A percentile compares a stretch with the other conserved stretches of the same genome.
phyloP scores from a whole-genome alignment of 2,113 vertebrate genomes.

The Stictonetta naevosa region DNA sequence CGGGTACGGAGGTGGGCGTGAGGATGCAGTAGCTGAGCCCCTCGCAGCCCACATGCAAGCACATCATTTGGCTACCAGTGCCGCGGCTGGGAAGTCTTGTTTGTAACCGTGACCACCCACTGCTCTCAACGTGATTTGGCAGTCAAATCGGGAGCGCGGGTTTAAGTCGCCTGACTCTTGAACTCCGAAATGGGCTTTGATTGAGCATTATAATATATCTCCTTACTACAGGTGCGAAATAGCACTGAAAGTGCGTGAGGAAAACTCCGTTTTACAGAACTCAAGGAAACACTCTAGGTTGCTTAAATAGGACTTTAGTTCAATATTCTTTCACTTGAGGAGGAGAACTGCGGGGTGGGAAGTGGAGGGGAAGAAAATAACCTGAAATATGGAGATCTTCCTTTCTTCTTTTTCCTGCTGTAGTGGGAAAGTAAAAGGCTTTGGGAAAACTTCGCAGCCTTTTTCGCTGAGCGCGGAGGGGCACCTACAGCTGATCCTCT shows the following conservation, averaged over 20 bases:
- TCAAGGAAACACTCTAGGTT: background rate
- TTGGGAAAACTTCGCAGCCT: constrained; percentile 5
- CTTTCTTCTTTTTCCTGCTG: background rate
- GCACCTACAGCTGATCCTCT: constrained; percentile 38
- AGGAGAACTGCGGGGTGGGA: background rate
- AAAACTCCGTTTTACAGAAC: background rate
- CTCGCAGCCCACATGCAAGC: background rate
- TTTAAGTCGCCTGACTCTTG: background rate
- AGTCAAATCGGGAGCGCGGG: background rate
- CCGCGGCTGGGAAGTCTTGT: background rate
- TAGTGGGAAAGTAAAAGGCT: background rate
- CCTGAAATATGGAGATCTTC: background rate
- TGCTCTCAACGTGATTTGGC: background rate
- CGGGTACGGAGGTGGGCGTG: background rate
- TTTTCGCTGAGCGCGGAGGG: background rate
- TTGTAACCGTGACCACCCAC: background rate
- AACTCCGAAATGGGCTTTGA: background rate
- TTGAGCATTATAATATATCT: background rate
- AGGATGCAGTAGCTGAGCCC: background rate
- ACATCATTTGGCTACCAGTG: background rate
- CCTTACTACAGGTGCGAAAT: background rate
- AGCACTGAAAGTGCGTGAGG: background rate
- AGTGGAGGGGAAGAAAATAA: background rate
- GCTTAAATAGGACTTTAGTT: background rate
- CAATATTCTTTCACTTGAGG: background rate